Percentiles rank a stretch among this genome's conserved stretches.
Evolutionary conservation across 2,888 invertebrate genomes (phyloP).

Genomic region (Lordiphosa fenestrarum): DNA sequence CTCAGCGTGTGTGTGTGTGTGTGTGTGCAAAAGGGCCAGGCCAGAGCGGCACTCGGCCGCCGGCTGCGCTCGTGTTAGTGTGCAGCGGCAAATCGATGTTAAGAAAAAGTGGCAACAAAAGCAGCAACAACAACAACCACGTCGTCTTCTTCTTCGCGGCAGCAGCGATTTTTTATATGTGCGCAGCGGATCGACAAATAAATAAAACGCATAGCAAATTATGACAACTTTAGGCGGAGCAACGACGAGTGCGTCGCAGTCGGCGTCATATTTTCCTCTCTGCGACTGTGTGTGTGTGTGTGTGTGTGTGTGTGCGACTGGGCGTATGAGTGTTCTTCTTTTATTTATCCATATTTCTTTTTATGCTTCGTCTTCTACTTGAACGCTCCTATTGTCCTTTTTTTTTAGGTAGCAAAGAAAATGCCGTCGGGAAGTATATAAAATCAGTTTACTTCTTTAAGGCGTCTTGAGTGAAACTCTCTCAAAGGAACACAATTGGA

Average conservation of each 20-base stretch:
- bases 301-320: constrained; percentile 3
- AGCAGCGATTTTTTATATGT: constrained; percentile 33
- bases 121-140: constrained; percentile 4
- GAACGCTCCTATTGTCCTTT: constrained; percentile 6
- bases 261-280: constrained; percentile 62
- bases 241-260: constrained; percentile 25
- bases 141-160: constrained; percentile 13
- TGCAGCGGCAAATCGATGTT: constrained; percentile 10
- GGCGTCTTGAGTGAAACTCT: too few species aligned
- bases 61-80: constrained; percentile 9
- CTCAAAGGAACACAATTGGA: too few species aligned
- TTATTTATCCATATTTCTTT: constrained; percentile 65
- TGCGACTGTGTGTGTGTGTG: constrained; percentile 3
- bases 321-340: constrained; percentile 24
- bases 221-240: constrained; percentile 81
- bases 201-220: constrained; percentile 74
- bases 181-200: constrained; percentile 50
- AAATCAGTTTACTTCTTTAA: too few species aligned
- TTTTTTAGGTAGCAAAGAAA: too few species aligned
- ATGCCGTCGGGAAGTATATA: too few species aligned
- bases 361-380: constrained; percentile 21
- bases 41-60: constrained; percentile 3
- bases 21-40: constrained; percentile 27
- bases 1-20: constrained; percentile 10
- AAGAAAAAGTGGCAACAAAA: constrained; percentile 1